Percentiles rank a stretch among this genome's conserved stretches.
Conservation (phyloP, 2,113 vertebrate genomes). For the Mus pahari region DNA sequence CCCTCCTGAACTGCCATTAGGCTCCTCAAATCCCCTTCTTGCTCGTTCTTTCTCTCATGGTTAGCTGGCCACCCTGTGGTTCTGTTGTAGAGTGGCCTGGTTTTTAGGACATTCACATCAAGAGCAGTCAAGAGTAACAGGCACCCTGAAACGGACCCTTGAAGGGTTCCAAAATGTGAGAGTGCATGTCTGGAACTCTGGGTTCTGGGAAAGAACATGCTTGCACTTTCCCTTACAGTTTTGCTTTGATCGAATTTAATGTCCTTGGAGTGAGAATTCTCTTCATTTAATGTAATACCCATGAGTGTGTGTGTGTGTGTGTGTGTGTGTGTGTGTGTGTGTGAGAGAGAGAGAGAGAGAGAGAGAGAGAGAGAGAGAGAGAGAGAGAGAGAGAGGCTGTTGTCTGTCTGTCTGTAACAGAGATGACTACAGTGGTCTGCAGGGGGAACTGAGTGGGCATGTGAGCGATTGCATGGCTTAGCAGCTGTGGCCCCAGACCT, state of each 20-base stretch:
- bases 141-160: background rate
- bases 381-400: too few species aligned
- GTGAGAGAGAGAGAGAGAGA: too few species aligned
- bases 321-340: too few species aligned
- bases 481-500: background rate
- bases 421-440: background rate
- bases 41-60: background rate
- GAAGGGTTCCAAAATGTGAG: background rate
- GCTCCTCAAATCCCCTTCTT: background rate
- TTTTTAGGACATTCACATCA: background rate
- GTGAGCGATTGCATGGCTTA: too few species aligned
- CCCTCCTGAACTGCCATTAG: background rate
- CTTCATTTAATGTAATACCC: background rate
- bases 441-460: background rate
- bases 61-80: background rate
- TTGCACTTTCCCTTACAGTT: background rate
- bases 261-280: conserved; percentile 9
- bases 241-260: background rate
- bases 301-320: too few species aligned
- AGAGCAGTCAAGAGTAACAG: background rate
- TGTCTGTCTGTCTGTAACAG: background rate
- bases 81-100: background rate
- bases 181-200: background rate
- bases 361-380: too few species aligned
- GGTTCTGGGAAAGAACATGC: background rate